These are phyloP conservation scores for Camponotus fellah DNA, from an alignment of 2,888 invertebrate species.

Conservation along the genomic window DNA sequence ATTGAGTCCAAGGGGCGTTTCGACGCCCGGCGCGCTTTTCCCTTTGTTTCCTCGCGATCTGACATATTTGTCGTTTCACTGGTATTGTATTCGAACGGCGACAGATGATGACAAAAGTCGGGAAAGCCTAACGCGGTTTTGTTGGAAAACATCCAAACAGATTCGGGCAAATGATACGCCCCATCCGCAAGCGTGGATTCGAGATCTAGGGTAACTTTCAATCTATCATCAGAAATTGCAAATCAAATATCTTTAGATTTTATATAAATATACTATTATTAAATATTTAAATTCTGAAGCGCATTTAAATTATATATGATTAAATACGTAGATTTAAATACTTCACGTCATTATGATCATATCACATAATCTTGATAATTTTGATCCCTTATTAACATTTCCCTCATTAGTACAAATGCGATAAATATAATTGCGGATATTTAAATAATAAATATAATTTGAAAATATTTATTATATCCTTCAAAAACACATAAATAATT, in stretches of 20 bases:
- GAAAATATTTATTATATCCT: not conserved
- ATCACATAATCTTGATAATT: not conserved
- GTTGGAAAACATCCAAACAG: conserved; percentile 71
- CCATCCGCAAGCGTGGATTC: conserved; percentile 50
- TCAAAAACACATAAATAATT: not conserved
- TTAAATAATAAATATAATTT: not conserved
- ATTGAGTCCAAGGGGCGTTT: conserved; percentile 48
- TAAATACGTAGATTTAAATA: not conserved
- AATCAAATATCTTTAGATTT: conserved; percentile 4
- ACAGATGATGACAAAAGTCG: conserved; percentile 68
- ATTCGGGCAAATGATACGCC: conserved; percentile 65
- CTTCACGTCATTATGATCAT: not conserved
- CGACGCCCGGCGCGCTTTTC: conserved; percentile 30
- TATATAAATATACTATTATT: not conserved
- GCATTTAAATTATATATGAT: not conserved
- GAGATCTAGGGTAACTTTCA: conserved; percentile 33
- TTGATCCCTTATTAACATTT: not conserved
- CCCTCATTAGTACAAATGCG: not conserved
- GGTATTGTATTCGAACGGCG: not conserved
- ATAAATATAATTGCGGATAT: not conserved
- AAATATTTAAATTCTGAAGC: not conserved
- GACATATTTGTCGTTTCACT: conserved; percentile 45
- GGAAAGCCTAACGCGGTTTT: conserved; percentile 78
- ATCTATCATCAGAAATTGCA: not conserved
- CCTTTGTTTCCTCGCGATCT: conserved; percentile 44